Evolutionary conservation across 2,113 vertebrate species (phyloP).

Genomic region (Bufo bufo): DNA sequence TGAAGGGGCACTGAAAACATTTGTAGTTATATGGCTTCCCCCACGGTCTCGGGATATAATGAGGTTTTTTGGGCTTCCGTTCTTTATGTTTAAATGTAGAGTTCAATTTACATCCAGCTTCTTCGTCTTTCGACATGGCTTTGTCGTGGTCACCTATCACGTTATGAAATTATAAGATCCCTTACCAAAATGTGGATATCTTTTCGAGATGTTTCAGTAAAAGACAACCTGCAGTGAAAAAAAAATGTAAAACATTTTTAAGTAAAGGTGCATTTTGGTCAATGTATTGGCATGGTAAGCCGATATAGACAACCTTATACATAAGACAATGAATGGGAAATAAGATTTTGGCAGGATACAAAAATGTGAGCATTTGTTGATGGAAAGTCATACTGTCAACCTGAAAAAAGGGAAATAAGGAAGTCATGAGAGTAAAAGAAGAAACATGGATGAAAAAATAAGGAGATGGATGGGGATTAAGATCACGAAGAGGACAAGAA

Average conservation of each 20-base stretch:
- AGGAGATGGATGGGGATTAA: neutral
- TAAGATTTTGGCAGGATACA: neutral
- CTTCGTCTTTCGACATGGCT: constrained; percentile 88
- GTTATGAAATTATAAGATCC: neutral
- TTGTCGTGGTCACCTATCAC: neutral
- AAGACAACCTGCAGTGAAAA: constrained; percentile 16
- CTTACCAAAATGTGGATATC: neutral
- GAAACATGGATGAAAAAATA: neutral
- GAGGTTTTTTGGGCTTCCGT: constrained; percentile 95
- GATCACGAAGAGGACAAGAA: neutral
- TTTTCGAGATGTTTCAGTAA: neutral
- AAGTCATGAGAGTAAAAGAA: neutral
- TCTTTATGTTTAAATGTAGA: constrained; percentile 86
- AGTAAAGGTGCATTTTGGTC: neutral
- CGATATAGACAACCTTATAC: neutral
- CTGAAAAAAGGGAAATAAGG: neutral
- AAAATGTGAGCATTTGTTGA: neutral
- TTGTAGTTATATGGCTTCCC: constrained; percentile 99
- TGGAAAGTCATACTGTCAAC: neutral
- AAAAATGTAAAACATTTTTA: neutral
- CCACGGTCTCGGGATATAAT: constrained; percentile 96
- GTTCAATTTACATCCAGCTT: constrained; percentile 79
- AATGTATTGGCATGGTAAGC: neutral
- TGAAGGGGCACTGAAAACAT: constrained; percentile 98
- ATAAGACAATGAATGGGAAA: neutral